phyloP scores from a whole-genome alignment of 2,113 vertebrate genomes.

The Pipa parva region DNA sequence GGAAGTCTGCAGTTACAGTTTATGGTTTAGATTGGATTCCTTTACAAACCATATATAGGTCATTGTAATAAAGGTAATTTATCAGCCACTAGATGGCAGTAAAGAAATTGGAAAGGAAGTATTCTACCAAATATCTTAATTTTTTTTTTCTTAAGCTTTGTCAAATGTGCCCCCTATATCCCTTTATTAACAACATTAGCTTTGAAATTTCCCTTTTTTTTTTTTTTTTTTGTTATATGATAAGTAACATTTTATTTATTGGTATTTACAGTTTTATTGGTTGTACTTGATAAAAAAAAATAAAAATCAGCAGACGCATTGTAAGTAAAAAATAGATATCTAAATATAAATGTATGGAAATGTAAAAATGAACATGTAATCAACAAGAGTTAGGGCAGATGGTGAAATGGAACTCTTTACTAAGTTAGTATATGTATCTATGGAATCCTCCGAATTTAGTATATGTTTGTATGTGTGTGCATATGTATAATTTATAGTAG shows the following conservation, averaged over 20 bases:
- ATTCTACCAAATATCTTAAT: not conserved
- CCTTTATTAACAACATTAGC: not conserved
- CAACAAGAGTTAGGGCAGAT: not conserved
- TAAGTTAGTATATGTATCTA: not conserved
- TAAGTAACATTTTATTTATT: not conserved
- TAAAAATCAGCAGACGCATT: not conserved
- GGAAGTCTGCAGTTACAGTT: not conserved
- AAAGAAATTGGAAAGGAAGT: not conserved
- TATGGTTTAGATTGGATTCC: constrained; percentile 13
- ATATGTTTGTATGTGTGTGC: too few species aligned
- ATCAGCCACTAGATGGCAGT: constrained; percentile 7
- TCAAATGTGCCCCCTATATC: not conserved
- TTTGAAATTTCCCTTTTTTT: too few species aligned
- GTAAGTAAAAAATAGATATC: not conserved
- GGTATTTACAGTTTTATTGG: not conserved
- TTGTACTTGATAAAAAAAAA: not conserved
- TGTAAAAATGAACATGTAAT: too few species aligned
- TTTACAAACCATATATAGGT: constrained; percentile 4
- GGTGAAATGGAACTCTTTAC: not conserved
- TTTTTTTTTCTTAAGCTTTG: not conserved
- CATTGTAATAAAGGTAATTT: not conserved
- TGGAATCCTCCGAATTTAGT: too few species aligned
- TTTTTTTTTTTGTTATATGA: not conserved
- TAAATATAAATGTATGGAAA: too few species aligned
- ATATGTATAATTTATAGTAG: too few species aligned